Evolutionary conservation across 2,888 invertebrate species (phyloP).

Genomic region (Drosophila quinaria): DNA sequence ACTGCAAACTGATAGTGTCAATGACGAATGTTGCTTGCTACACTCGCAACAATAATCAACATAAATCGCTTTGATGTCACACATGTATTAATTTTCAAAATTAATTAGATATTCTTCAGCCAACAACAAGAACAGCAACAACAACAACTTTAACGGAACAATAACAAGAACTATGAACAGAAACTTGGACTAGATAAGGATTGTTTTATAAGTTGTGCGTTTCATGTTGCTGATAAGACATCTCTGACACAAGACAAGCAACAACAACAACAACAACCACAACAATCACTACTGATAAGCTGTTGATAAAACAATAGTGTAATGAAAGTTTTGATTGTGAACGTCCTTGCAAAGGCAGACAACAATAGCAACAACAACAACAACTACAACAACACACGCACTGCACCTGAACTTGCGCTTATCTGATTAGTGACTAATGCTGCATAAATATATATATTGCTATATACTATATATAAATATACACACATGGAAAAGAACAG

Average conservation of each 20-base stretch:
- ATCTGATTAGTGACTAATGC: slow-evolving; percentile 48
- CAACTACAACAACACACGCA: slow-evolving; percentile 12
- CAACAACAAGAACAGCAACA: slow-evolving; percentile 21
- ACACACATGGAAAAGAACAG: background rate
- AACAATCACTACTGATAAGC: slow-evolving; percentile 51
- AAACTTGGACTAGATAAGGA: slow-evolving; percentile 52
- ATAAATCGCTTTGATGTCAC: slow-evolving; percentile 75
- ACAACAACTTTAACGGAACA: slow-evolving; percentile 5
- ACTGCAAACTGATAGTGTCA: slow-evolving; percentile 54
- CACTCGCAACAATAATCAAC: slow-evolving; percentile 58
- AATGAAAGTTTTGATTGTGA: slow-evolving; percentile 66
- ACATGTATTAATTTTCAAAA: slow-evolving; percentile 72
- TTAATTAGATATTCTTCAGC: slow-evolving; percentile 71
- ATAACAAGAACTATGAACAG: slow-evolving; percentile 7
- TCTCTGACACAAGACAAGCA: slow-evolving; percentile 61
- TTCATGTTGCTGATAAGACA: slow-evolving; percentile 59
- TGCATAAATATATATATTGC: background rate
- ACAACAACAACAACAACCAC: slow-evolving; percentile 21
- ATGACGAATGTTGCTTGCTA: slow-evolving; percentile 36
- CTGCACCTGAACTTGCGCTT: slow-evolving; percentile 33
- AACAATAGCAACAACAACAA: slow-evolving; percentile 1
- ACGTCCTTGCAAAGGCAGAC: slow-evolving; percentile 65
- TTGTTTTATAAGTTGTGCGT: slow-evolving; percentile 26
- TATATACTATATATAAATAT: too few species aligned
- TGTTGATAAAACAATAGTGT: slow-evolving; percentile 45